Evolutionary conservation across 2,888 invertebrate species (phyloP).

Genomic region (Alitta virens): DNA sequence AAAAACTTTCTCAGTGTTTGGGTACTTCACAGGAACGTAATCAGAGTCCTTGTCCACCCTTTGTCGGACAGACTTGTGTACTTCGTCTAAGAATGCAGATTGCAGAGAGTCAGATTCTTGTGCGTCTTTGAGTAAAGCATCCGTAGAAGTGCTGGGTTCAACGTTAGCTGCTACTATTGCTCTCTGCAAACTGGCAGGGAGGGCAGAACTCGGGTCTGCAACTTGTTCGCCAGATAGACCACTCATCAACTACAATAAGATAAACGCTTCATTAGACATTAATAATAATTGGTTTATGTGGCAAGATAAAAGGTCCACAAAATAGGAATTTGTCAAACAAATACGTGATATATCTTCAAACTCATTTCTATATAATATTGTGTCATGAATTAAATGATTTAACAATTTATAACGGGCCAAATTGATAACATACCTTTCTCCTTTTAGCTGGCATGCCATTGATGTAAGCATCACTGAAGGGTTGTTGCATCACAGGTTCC

Average conservation of each 20-base stretch:
- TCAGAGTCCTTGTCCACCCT: slow-evolving; percentile 59
- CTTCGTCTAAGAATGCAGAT: slow-evolving; percentile 61
- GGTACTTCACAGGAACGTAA: slow-evolving; percentile 51
- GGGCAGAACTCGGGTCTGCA: slow-evolving; percentile 38
- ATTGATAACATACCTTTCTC: slow-evolving; percentile 75
- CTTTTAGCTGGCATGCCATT: slow-evolving; percentile 86
- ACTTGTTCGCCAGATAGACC: slow-evolving; percentile 29
- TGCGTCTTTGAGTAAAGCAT: slow-evolving; percentile 60
- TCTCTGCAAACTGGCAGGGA: slow-evolving; percentile 54
- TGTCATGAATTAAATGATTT: no score
- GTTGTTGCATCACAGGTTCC: slow-evolving; percentile 60
- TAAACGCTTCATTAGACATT: no score
- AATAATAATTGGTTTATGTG: slow-evolving; percentile 27
- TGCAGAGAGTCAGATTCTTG: slow-evolving; percentile 61
- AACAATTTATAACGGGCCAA: no score
- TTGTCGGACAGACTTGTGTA: slow-evolving; percentile 59
- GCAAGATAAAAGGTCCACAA: neutral
- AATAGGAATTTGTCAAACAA: neutral
- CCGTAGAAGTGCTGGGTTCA: slow-evolving; percentile 58
- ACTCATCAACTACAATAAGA: neutral
- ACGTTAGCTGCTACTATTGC: slow-evolving; percentile 62
- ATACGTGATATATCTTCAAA: no score
- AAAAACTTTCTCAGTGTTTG: slow-evolving; percentile 50
- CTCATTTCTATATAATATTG: no score
- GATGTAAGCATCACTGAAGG: slow-evolving; percentile 86